Evolutionary conservation across 2,113 vertebrate species (phyloP).

Genomic region (Nanorana parkeri): DNA sequence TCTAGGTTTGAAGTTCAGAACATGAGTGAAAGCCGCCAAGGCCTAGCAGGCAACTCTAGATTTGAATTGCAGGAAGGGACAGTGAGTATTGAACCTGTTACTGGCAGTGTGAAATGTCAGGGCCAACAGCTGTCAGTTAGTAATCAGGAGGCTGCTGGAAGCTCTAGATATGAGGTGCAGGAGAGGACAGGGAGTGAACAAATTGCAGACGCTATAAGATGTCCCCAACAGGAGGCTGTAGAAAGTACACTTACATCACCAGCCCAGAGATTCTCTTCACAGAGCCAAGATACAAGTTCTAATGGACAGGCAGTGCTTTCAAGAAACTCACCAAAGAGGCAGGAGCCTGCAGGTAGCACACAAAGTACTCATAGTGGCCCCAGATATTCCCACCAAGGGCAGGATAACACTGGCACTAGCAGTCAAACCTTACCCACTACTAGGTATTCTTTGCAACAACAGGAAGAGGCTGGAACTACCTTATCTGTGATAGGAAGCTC

Average conservation of each 20-base stretch:
- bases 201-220: background rate
- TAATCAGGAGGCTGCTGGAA: constrained; percentile 31
- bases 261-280: constrained; percentile 11
- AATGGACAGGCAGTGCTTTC: constrained; percentile 9
- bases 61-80: constrained; percentile 31
- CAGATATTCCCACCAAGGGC: constrained; percentile 11
- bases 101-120: constrained; percentile 24
- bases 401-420: background rate
- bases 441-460: constrained; percentile 36
- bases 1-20: constrained; percentile 16
- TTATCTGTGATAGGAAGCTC: constrained; percentile 61
- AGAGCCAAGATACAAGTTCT: background rate
- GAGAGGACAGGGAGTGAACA: constrained; percentile 17
- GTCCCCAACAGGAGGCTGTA: constrained; percentile 10
- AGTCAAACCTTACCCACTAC: background rate
- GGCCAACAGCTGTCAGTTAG: background rate
- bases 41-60: constrained; percentile 31
- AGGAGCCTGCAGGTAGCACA: constrained; percentile 43
- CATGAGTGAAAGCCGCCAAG: background rate
- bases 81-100: constrained; percentile 28
- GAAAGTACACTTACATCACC: constrained; percentile 33
- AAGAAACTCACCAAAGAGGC: constrained; percentile 48
- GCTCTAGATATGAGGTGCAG: constrained; percentile 19
- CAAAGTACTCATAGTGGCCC: constrained; percentile 30
- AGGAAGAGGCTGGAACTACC: constrained; percentile 36